Evolutionary conservation across 2,888 invertebrate genomes (phyloP).

Genomic region (Rosalia funebris): DNA sequence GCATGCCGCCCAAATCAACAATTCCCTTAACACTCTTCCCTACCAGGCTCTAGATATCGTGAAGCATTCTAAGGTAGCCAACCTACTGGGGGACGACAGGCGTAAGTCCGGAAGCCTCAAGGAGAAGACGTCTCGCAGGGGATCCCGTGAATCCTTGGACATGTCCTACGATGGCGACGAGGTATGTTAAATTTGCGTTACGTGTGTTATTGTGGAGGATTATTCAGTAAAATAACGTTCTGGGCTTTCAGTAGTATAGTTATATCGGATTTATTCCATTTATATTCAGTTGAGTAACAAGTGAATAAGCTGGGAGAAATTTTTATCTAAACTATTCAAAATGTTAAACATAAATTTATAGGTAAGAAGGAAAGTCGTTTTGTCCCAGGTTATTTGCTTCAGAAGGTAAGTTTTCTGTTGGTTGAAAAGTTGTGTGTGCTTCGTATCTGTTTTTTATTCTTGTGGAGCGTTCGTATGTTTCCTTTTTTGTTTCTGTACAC

Average conservation of each 20-base stretch:
- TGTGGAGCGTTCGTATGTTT: conserved; percentile 2
- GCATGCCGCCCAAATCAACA: too few relatives aligned
- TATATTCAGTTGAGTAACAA: too few relatives aligned
- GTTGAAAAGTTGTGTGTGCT: conserved; percentile 4
- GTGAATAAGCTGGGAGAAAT: too few relatives aligned
- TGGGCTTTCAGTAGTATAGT: conserved; percentile 18
- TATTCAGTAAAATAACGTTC: not conserved
- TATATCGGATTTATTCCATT: too few relatives aligned
- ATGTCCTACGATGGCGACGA: conserved; percentile 80
- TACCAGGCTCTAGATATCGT: conserved; percentile 89
- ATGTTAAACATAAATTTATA: too few relatives aligned
- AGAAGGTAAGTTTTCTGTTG: conserved; percentile 5
- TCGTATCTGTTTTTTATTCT: conserved; percentile 4
- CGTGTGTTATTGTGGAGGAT: not conserved
- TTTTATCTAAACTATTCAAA: too few relatives aligned
- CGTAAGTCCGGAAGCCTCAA: conserved; percentile 61
- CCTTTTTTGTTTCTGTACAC: conserved; percentile 7
- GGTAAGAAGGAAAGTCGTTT: too few relatives aligned
- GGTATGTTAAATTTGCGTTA: conserved; percentile 63
- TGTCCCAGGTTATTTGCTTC: not conserved
- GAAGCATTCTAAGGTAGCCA: conserved; percentile 88
- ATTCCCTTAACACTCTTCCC: too few relatives aligned
- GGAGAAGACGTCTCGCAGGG: conserved; percentile 74
- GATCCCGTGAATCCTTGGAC: conserved; percentile 78
- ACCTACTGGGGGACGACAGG: conserved; percentile 72